Evolutionary conservation across 2,797 vertebrate species (phyloP), one percentile per base, ranked within the genome.

Genomic region (Liasis olivaceus): DNA sequence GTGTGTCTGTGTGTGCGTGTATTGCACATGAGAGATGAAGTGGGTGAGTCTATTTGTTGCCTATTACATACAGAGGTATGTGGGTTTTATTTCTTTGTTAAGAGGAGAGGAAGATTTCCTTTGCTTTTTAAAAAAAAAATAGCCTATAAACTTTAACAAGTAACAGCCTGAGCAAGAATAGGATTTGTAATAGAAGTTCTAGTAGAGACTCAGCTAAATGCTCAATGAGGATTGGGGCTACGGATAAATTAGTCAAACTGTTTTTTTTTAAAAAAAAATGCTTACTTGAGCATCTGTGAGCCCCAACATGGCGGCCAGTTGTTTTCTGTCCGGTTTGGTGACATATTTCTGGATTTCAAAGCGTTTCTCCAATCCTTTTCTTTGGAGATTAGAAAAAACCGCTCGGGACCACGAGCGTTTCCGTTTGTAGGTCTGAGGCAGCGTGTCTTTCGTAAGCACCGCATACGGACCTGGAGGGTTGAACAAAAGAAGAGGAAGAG

Each of bases 261-360:
- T 7, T 5, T 20, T 4, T 77, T 60, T 77, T 77, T 63, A 20
- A 14, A n/a, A 4, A 22, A 22, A 12, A 31, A 81, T 24, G 36
- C 98, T 97, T 96, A 99, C 99, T 98, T 99, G 99, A 36, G 99
- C 99, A 1, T 99, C 99, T 0, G 99, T 99, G 91, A 99, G 98
- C 11, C 99, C 99, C 91, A 99, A 97, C 99, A 99, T 99, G 0
- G 99, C 99, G 0, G 99, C 99, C 96, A 99, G 98, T 96, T 99
- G 99, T 95, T 99, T 99, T 96, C 99, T 97, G 97, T 99, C 99
- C 0, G 99, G 99, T 95, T 99, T 99, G 95, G 99, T 99, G 97
- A 99, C 99, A 0, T 99, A 99, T 93, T 99, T 99, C 97, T 99
- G 99, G 86, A 99, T 99, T 97, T 99, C 99, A 81, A 99, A 99